phyloP scores from a whole-genome alignment of 2,797 vertebrate genomes.

The Mormyrops attenuatus region DNA sequence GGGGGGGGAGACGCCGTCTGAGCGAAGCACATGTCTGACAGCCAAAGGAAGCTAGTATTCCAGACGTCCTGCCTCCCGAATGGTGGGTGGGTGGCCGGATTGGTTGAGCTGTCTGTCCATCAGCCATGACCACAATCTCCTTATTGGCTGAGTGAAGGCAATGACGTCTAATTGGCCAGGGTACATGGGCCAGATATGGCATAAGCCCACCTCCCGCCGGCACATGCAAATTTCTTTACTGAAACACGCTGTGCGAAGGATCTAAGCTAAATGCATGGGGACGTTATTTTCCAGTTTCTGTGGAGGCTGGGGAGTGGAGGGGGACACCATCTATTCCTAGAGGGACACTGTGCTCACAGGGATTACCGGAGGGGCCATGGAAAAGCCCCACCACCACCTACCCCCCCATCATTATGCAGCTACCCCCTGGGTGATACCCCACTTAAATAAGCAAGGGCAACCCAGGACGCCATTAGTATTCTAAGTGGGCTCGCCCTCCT shows the following conservation, averaged over 20 bases:
- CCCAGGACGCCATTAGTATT: conserved; percentile 10
- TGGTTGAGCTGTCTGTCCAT: neutral
- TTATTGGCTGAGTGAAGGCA: neutral
- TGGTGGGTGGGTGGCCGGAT: neutral
- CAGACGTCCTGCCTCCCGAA: neutral
- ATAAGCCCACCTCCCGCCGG: neutral
- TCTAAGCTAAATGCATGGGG: neutral
- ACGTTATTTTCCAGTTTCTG: neutral
- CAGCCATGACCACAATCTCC: neutral
- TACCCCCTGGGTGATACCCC: neutral
- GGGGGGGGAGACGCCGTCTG: neutral
- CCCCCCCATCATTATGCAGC: neutral
- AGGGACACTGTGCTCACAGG: neutral
- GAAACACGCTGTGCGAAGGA: neutral
- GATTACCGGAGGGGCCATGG: neutral
- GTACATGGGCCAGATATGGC: neutral
- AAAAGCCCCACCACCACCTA: neutral
- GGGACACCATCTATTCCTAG: neutral
- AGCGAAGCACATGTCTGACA: neutral
- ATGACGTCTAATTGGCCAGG: neutral
- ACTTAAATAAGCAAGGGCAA: conserved; percentile 6
- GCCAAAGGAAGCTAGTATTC: neutral
- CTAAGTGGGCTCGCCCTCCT: neutral
- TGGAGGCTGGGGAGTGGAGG: neutral
- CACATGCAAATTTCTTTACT: neutral